A percentile compares a stretch with the other conserved stretches of the same genome.
Evolutionary conservation across 2,797 vertebrate genomes (phyloP).

Genomic region (Bovichtus variegatus): DNA sequence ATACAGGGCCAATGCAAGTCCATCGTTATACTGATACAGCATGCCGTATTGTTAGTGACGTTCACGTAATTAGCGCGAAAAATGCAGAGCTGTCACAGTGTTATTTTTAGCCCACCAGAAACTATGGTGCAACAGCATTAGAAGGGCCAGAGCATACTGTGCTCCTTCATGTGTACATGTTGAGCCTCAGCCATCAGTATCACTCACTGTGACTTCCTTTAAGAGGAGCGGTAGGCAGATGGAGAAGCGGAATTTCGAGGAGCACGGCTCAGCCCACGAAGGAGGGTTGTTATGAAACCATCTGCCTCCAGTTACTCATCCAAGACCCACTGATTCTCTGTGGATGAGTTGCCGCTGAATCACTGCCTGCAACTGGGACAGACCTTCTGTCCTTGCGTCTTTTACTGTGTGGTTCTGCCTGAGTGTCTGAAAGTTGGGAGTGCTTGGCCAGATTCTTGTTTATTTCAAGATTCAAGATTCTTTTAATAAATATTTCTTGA

Average conservation of each 20-base stretch:
- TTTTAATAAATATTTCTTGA: background rate
- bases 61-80: constrained; percentile 48
- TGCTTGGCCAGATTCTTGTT: background rate
- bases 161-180: constrained; percentile 11
- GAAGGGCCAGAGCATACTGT: constrained; percentile 1
- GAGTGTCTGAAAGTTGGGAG: background rate
- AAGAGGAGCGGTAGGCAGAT: constrained; percentile 67
- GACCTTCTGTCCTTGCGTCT: background rate
- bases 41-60: background rate
- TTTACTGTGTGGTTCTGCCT: background rate
- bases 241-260: constrained; percentile 57
- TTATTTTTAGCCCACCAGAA: constrained; percentile 59
- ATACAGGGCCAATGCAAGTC: background rate
- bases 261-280: constrained; percentile 12
- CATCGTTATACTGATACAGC: constrained; percentile 11
- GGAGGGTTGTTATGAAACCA: constrained; percentile 62
- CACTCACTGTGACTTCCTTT: constrained; percentile 29
- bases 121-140: constrained; percentile 22
- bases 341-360: constrained; percentile 52
- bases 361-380: constrained; percentile 27
- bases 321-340: constrained; percentile 17
- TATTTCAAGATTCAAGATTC: too few relatives aligned
- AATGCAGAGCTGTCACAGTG: constrained; percentile 19
- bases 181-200: constrained; percentile 21
- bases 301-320: constrained; percentile 68